Evolutionary conservation across 1,140 invertebrate genomes (phyloP).

Genomic region (Acyrthosiphon pisum): DNA sequence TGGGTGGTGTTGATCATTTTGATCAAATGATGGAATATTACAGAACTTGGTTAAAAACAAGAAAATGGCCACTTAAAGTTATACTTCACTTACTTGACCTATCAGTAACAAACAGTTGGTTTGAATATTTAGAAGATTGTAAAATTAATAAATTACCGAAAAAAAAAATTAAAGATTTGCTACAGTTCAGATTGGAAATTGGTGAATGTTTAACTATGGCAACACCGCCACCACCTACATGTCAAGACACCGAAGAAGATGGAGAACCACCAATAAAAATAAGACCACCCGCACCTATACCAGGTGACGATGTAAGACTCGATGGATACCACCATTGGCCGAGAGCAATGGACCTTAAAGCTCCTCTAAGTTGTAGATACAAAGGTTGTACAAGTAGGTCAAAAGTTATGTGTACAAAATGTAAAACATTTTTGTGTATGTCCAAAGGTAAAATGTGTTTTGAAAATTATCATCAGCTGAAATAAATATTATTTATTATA

Average conservation of each 20-base stretch:
- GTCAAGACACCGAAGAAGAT: too few species aligned
- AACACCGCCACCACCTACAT: too few species aligned
- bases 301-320: neutral
- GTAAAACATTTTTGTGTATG: slow-evolving; percentile 5
- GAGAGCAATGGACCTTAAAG: neutral
- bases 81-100: slow-evolving; percentile 10
- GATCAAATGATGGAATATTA: slow-evolving; percentile 31
- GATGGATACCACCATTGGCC: slow-evolving; percentile 19
- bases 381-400: slow-evolving; percentile 1
- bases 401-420: neutral
- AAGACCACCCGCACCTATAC: too few species aligned
- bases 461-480: neutral
- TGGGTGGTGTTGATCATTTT: slow-evolving; percentile 25
- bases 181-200: neutral
- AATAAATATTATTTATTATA: neutral
- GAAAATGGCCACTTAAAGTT: neutral
- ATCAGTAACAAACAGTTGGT: slow-evolving; percentile 20
- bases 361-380: neutral
- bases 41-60: slow-evolving; percentile 22
- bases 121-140: slow-evolving; percentile 27
- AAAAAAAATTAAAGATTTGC: neutral
- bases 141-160: slow-evolving; percentile 2
- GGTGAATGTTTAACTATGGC: too few species aligned
- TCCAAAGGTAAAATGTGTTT: slow-evolving; percentile 8
- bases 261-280: too few species aligned